Evolutionary conservation across 2,797 vertebrate genomes (phyloP).

Genomic region (Emydoidea blandingii): DNA sequence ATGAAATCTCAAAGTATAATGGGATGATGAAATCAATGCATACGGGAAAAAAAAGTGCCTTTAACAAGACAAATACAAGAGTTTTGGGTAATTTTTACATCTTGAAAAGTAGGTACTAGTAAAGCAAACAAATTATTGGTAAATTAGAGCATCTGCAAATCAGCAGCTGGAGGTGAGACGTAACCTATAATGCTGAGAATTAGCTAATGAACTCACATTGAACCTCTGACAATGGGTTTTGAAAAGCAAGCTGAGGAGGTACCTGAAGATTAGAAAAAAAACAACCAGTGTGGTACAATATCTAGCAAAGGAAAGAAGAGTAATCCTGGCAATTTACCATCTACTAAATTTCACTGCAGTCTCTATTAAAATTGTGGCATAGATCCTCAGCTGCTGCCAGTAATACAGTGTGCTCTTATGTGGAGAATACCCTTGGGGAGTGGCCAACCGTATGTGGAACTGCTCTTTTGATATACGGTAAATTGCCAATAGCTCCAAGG

Average conservation of each 20-base stretch:
- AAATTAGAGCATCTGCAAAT: constrained; percentile 2
- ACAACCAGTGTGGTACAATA: background rate
- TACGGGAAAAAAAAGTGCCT: background rate
- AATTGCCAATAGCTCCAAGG: background rate
- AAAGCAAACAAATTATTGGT: background rate
- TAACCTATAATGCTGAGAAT: background rate
- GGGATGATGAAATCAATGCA: background rate
- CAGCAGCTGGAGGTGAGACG: background rate
- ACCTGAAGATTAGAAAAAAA: background rate
- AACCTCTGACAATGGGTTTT: background rate
- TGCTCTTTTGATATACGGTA: too few relatives aligned
- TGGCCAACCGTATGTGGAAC: background rate
- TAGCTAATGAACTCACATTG: background rate
- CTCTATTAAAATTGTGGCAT: background rate
- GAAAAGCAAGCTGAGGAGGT: background rate
- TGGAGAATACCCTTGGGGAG: background rate
- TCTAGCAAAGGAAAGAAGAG: background rate
- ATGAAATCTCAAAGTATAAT: background rate
- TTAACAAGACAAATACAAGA: background rate
- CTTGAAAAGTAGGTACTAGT: background rate
- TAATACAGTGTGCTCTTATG: background rate
- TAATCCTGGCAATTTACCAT: background rate
- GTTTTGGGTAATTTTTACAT: background rate
- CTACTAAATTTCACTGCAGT: background rate
- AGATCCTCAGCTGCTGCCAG: background rate